Conservation (phyloP, 2,797 vertebrate genomes). For the Cirrhinus mrigala region DNA sequence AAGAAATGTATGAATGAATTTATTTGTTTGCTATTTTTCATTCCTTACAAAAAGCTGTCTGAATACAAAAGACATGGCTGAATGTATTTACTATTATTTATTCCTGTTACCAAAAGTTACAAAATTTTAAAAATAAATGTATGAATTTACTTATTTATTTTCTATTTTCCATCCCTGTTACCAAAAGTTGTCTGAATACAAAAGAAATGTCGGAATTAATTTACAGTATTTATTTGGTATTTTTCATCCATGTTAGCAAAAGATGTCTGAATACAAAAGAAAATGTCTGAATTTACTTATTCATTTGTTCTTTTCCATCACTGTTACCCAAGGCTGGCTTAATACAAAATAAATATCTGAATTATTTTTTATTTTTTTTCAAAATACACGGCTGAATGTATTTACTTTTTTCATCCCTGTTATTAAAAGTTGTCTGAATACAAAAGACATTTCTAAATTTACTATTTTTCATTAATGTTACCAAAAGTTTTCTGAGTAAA, state of each 20-base stretch:
- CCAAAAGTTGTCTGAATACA: background rate
- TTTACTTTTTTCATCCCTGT: background rate
- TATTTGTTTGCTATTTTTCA: no score
- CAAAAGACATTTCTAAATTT: background rate
- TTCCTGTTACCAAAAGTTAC: background rate
- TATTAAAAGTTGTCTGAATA: background rate
- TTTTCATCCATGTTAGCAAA: background rate
- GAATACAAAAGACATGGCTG: background rate
- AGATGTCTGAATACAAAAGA: background rate
- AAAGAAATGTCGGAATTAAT: background rate
- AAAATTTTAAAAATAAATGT: no score
- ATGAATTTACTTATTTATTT: background rate
- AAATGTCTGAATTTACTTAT: background rate
- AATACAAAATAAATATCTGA: no score
- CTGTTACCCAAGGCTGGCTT: background rate
- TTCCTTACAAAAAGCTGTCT: background rate
- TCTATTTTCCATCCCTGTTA: background rate
- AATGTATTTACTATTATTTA: background rate
- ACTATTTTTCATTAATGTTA: background rate
- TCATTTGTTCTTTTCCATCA: background rate
- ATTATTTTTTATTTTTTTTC: background rate
- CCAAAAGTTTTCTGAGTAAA: background rate
- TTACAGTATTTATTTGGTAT: no score
- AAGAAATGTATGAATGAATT: background rate
- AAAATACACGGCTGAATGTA: no score